Percentiles rank a stretch among this genome's conserved stretches.
These are phyloP conservation scores for Tridacna crocea DNA, from an alignment of 2,888 invertebrate genomes.

Conservation along the genomic window DNA sequence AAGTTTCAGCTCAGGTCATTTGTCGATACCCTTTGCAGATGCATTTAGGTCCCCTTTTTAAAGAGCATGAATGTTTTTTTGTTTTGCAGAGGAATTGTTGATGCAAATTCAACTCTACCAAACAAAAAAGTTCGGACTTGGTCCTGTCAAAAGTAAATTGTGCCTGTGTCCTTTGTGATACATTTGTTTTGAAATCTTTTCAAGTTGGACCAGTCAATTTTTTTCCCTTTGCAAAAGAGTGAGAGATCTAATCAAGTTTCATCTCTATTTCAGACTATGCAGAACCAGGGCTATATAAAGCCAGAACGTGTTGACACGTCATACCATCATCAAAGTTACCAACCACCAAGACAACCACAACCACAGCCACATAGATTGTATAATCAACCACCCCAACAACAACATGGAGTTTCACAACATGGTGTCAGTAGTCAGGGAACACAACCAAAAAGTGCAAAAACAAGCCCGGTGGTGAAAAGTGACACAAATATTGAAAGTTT, in stretches of 20 bases:
- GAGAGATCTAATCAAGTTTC: neutral
- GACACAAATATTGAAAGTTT: slow-evolving; percentile 59
- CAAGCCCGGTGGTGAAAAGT: neutral
- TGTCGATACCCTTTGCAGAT: neutral
- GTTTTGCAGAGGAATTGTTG: no score
- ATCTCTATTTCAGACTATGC: slow-evolving; percentile 59
- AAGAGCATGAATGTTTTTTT: no score
- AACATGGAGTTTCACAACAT: neutral
- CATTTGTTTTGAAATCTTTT: no score
- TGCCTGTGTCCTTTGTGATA: no score
- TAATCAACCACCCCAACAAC: neutral
- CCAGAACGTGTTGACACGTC: slow-evolving; percentile 62
- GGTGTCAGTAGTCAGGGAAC: neutral
- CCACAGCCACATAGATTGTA: slow-evolving; percentile 5
- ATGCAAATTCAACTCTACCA: no score
- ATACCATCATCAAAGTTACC: slow-evolving; percentile 39
- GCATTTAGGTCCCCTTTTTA: no score
- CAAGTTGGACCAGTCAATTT: neutral
- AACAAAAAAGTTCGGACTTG: no score
- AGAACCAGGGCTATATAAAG: slow-evolving; percentile 54
- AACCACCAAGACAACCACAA: slow-evolving; percentile 27
- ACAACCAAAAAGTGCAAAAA: slow-evolving; percentile 18
- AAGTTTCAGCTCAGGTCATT: neutral
- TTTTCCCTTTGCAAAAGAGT: neutral
- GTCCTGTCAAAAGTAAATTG: no score